Evolutionary conservation across 1,140 invertebrate genomes (phyloP).

Genomic region (Atta texana): DNA sequence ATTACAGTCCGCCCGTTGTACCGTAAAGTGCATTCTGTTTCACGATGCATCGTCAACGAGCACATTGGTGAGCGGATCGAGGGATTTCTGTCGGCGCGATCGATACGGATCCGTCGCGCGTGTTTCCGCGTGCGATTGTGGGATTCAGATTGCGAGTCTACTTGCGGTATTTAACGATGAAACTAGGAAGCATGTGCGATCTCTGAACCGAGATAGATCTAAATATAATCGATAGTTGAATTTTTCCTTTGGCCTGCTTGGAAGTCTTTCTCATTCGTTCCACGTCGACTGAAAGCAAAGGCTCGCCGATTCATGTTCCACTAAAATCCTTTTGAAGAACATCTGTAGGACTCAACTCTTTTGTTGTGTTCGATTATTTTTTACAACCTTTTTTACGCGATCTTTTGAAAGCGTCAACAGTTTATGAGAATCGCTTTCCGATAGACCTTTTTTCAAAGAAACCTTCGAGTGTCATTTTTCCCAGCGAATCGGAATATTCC

Average conservation of each 20-base stretch:
- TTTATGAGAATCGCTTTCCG: background rate
- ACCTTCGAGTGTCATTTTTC: background rate
- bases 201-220: background rate
- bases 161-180: background rate
- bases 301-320: background rate
- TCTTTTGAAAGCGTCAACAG: background rate
- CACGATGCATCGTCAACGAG: constrained; percentile 3
- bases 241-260: background rate
- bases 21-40: background rate
- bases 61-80: constrained; percentile 8
- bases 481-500: background rate
- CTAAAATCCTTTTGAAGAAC: background rate
- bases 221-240: background rate
- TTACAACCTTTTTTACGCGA: background rate
- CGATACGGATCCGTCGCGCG: background rate
- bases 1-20: too few species aligned
- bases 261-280: background rate
- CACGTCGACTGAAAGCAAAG: background rate
- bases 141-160: background rate
- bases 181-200: constrained; percentile 3
- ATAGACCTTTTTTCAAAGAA: background rate
- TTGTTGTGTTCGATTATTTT: background rate
- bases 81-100: constrained; percentile 14
- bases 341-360: background rate
- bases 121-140: background rate